Base-by-base conservation (phyloP, 2,113 vertebrate species). In the Sylvietta virens region DNA sequence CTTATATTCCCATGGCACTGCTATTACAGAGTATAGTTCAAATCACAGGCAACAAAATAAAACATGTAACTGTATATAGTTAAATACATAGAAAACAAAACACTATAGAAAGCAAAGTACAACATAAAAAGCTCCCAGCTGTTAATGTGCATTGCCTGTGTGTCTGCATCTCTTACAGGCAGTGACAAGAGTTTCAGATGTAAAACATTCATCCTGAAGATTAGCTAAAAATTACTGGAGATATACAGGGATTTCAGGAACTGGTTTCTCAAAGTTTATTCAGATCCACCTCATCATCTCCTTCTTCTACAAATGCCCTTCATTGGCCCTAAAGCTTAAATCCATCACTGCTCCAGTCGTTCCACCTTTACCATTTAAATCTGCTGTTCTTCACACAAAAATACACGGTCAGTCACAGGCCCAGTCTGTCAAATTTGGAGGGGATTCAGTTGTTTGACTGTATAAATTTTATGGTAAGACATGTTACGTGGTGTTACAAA, bases 401-500 rank as follows among this genome's bases (percentile, higher is more conserved):
- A 13, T 18, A 47, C 5, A 4, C 21, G 11, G 8, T 24, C 64
- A 45, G 37, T 19, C 21, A 35, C 35, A 15, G 67, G 21, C 35
- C 35, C 35, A 24, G 17, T 11, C 60, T 86, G 30, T 44, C 44
- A 47, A 20, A 27, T 9, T 6, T 13, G 1, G 54, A 48, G 18
- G 53, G 45, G 11, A 70, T 39, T 50, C 39, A 28, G 2, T 44
- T 53, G 12, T 16, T 53, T 15, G 18, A 15, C n/a, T 86, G 42
- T 13, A 12, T 18, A 58, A 28, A 71, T 50, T 27, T 11, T 48
- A 56, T 22, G 17, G 13, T 0, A 31, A 64, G 82, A 50, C 31
- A 11, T 6, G 24, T 27, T 48, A 20, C 0, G 1, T 24, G 17
- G 40, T 27, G 20, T 64, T 51, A 45, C 0, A 0, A 66, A 67